Conservation (phyloP, 2,888 invertebrate species). For the Epinotia ramella region DNA sequence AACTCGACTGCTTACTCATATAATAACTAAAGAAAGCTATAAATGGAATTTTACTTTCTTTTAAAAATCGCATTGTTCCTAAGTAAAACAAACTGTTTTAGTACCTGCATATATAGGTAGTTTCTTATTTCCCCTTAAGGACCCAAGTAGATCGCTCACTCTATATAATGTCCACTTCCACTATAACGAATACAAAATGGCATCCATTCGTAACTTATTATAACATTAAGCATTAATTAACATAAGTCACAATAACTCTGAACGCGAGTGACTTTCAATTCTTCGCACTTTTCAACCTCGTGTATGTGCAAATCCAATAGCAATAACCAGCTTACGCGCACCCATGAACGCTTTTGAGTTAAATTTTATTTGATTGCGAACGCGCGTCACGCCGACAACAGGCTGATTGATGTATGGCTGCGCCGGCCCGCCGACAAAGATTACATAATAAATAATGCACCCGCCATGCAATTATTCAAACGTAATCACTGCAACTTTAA, state of each 20-base stretch:
- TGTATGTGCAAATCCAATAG: conserved; percentile 40
- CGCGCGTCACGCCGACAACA: conserved; percentile 67
- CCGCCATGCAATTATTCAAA: conserved; percentile 58
- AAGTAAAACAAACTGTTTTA: too few species aligned
- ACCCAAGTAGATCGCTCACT: too few species aligned
- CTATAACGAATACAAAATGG: too few species aligned
- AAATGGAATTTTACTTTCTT: too few species aligned
- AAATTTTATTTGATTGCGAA: conserved; percentile 84
- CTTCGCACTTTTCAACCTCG: neutral
- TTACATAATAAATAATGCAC: conserved; percentile 71
- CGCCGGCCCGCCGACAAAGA: conserved; percentile 63
- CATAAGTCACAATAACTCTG: neutral
- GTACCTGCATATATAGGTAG: too few species aligned
- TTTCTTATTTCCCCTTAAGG: too few species aligned
- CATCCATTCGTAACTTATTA: too few species aligned
- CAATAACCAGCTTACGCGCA: conserved; percentile 60
- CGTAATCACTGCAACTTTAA: conserved; percentile 34
- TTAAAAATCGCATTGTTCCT: too few species aligned
- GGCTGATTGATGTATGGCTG: conserved; percentile 80
- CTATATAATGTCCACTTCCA: too few species aligned
- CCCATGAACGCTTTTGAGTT: conserved; percentile 70
- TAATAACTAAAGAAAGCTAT: too few species aligned
- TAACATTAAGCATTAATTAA: too few species aligned
- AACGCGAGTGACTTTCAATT: neutral
- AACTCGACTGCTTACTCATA: too few species aligned